Base-by-base conservation (phyloP, 2,797 vertebrate species). In the Girardinus metallicus region DNA sequence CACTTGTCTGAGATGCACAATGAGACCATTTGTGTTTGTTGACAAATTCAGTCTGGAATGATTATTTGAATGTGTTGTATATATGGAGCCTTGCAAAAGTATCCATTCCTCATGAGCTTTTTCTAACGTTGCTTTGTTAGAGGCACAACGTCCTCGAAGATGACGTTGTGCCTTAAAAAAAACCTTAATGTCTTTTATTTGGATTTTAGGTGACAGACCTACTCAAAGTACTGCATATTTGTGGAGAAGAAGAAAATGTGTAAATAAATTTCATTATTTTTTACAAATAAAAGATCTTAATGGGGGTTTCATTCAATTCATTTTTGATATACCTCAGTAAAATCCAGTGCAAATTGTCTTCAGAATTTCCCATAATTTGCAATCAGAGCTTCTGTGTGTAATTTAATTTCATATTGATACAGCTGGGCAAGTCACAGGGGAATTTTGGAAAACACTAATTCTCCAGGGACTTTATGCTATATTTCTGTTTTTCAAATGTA, bases 21-120 rank as follows among this genome's bases (percentile, higher is more conserved):
- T 78, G 73, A 77, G 71, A 77, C 53, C 78, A 53, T 78, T 86
- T 81, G 60, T 80, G 60, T 73, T 74, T 79, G 72, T 66, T 46
- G 57, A 76, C 55, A 86, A 75, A 86, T 76, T 36, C 55, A 74
- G 77, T 55, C 47, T 66, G 79, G 31, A 74, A 21, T 13, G 49
- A 23, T 31, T 1, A 2, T 74, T 74, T 41, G 10, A 71, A 9
- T 49, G 39, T 44, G 41, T 75, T 84, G 51, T 83, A n/a, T 16
- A 16, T n/a, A 29, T 43, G 43, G 13, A 46, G 26, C n/a, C 26
- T 46, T 72, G 41, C 68, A 29, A 46, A 71, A 46, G 4, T n/a
- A n/a, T 71, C 16, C 0, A 71, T 71, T 43, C 2, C 68, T 15
- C 26, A n/a, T 26, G 21, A 43, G 7, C 5, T 26, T 26, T 43